phyloP scores from a whole-genome alignment of 2,888 invertebrate genomes.

The Ornithoptera alexandrae region DNA sequence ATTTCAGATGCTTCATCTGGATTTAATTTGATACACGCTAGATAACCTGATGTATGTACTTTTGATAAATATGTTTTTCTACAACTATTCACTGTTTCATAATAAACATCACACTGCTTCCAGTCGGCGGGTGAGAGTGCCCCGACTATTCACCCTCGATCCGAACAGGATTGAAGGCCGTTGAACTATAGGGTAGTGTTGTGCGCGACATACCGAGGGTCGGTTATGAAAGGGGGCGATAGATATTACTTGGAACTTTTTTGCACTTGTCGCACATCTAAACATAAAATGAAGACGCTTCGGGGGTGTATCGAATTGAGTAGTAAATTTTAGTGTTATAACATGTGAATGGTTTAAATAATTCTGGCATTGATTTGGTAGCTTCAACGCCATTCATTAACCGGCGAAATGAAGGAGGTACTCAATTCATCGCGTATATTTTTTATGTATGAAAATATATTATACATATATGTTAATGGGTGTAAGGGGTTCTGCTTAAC shows the following conservation, averaged over 20 bases:
- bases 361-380: not conserved
- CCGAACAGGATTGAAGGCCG: slow-evolving; percentile 29
- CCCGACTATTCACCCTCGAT: slow-evolving; percentile 31
- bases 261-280: slow-evolving; percentile 26
- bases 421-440: too few species aligned
- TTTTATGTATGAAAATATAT: too few species aligned
- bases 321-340: not conserved
- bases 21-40: too few species aligned
- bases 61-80: too few species aligned
- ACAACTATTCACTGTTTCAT: not conserved
- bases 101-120: not conserved
- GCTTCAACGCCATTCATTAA: too few species aligned
- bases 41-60: too few species aligned
- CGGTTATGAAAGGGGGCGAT: slow-evolving; percentile 16
- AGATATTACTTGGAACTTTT: slow-evolving; percentile 15
- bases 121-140: not conserved
- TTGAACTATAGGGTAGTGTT: slow-evolving; percentile 32
- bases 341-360: not conserved
- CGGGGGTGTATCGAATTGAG: slow-evolving; percentile 3
- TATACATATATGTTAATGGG: too few species aligned
- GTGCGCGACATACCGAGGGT: slow-evolving; percentile 22
- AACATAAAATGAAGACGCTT: slow-evolving; percentile 5
- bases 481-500: too few species aligned
- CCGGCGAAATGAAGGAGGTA: too few species aligned
- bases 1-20: too few species aligned